phyloP scores from a whole-genome alignment of 2,113 vertebrate genomes.

The Barnardius zonarius region DNA sequence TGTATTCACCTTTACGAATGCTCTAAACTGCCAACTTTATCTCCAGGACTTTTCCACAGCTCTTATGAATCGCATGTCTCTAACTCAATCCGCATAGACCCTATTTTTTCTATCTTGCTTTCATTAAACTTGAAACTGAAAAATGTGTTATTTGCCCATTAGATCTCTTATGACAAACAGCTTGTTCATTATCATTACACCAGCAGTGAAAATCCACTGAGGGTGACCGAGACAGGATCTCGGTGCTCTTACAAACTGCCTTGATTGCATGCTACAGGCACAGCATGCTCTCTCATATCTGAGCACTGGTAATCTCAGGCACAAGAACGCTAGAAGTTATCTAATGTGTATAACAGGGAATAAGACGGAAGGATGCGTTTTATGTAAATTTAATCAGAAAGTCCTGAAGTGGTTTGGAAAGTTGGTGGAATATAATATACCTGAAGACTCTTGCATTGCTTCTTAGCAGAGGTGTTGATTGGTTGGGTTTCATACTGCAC shows the following conservation, averaged over 20 bases:
- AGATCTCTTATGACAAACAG: not conserved
- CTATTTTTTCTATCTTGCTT: not conserved
- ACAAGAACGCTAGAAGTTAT: constrained; percentile 22
- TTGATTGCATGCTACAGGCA: not conserved
- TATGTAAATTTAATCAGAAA: constrained; percentile 67
- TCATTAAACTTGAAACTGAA: not conserved
- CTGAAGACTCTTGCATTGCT: not conserved
- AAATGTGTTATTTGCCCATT: not conserved
- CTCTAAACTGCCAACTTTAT: not conserved
- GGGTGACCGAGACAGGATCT: not conserved
- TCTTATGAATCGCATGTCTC: not conserved
- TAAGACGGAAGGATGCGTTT: constrained; percentile 38
- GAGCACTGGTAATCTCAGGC: not conserved
- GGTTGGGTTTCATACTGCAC: fast-evolving
- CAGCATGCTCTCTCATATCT: not conserved
- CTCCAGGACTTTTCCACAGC: not conserved
- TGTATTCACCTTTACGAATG: not conserved
- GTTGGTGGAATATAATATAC: not conserved
- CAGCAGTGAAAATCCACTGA: not conserved
- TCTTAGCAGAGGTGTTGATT: not conserved
- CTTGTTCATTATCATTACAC: not conserved
- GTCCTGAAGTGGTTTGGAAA: constrained; percentile 36
- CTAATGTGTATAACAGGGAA: not conserved
- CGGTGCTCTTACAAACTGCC: not conserved
- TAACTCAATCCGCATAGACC: too few relatives aligned